Base-by-base conservation (phyloP, 2,113 vertebrate species). In the Protobothrops mucrosquamatus region DNA sequence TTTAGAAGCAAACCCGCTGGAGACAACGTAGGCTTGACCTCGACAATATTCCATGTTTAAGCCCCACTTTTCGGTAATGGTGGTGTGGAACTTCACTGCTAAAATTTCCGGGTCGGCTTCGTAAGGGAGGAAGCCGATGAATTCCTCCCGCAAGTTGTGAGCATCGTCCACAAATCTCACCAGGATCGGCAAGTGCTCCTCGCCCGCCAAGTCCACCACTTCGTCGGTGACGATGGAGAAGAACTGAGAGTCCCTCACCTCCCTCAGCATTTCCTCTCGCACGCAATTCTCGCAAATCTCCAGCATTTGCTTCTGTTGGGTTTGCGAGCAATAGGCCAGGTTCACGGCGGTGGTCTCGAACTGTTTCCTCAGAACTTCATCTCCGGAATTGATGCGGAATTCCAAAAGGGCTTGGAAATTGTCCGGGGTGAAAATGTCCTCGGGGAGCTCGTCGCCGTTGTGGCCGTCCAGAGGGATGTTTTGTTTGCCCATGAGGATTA, bases 341-440 rank as follows among this genome's bases (percentile, higher is more conserved):
- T 98, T 99, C 29, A 97, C 97, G 0, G 99, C 98, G 0, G 98
- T 98, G 22, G 97, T 97, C 90, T 98, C 98, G n/a, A 98, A 98
- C 39, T 97, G 97, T 88, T 97, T 99, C 93, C 98, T 97, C 74
- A 99, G 96, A 18, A 97, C 96, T 88, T 99, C 98, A 56, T 99
- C 99, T 0, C 99, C 99, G 57, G 98, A 98, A 39, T 98, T 98
- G 92, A 99, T 98, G 64, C 98, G 97, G 90, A 98, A 99, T n/a
- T 99, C 99, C 91, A 99, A 94, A 54, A 99, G 96, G 0, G 99
- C 98, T 93, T 99, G 98, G 95, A 99, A 98, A 95, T 98, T 99
- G 95, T 98, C 98, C 0, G 98, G 98, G 14, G 97, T 95, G 96
- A 97, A 98, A 92, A 98, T 91, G 89, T 96, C 96, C 94, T 97